Conservation (phyloP, 2,113 vertebrate species). For the Tiliqua scincoides region DNA sequence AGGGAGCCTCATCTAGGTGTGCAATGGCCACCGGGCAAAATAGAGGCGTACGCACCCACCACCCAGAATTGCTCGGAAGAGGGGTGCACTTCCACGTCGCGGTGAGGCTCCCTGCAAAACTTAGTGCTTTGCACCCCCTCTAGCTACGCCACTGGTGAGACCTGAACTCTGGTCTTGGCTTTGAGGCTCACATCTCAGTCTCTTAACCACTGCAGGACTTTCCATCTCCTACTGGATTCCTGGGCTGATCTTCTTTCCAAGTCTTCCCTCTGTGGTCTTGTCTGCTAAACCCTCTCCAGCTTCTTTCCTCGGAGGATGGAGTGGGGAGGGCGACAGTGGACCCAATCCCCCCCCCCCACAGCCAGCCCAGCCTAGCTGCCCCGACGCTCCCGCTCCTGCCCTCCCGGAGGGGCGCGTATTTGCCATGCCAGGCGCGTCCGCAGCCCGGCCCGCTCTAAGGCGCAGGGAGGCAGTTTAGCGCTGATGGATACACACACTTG, state of each 20-base stretch:
- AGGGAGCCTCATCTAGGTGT: too few relatives aligned
- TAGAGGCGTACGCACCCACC: too few relatives aligned
- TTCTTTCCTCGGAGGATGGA: not conserved
- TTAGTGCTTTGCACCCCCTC: too few relatives aligned
- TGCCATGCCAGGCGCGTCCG: conserved; percentile 52
- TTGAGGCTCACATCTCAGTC: not conserved
- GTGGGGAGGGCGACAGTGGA: not conserved
- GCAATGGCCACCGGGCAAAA: too few relatives aligned
- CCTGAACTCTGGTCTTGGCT: not conserved
- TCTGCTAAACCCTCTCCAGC: not conserved
- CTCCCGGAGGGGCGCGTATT: conserved; percentile 41
- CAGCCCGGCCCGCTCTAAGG: conserved; percentile 73
- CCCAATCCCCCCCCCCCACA: not conserved
- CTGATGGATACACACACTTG: conserved; percentile 95
- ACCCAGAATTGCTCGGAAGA: too few relatives aligned
- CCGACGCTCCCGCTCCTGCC: conserved; percentile 64
- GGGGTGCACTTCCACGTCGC: too few relatives aligned
- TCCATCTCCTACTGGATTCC: too few relatives aligned
- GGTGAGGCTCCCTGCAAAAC: too few relatives aligned
- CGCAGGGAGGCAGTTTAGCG: conserved; percentile 88
- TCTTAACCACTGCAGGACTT: not conserved
- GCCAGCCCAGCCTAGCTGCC: conserved; percentile 37
- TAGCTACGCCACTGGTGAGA: too few relatives aligned
- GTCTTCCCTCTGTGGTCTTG: not conserved
- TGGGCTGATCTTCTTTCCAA: not conserved